Percentiles rank a stretch among this genome's conserved stretches.
Conservation (phyloP, 2,113 vertebrate genomes). For the Cyprinodon variegatus region DNA sequence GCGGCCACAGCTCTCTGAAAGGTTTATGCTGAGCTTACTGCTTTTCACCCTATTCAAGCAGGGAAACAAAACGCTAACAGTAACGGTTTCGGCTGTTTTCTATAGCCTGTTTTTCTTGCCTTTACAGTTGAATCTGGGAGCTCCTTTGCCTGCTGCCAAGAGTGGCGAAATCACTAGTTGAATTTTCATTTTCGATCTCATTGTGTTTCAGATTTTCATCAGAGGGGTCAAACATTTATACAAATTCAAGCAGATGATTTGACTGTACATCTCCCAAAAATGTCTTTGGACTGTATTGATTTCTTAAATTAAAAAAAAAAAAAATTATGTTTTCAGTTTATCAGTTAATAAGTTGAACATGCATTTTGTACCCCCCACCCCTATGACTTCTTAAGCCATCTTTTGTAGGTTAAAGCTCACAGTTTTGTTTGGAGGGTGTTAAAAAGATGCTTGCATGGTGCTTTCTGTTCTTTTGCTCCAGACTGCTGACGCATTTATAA, state of each 20-base stretch:
- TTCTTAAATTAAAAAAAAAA: background rate
- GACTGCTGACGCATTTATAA: slow-evolving; percentile 76
- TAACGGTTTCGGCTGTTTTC: slow-evolving; percentile 72
- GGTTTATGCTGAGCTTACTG: slow-evolving; percentile 77
- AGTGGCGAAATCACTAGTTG: background rate
- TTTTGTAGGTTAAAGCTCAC: slow-evolving; percentile 72
- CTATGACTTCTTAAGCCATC: slow-evolving; percentile 62
- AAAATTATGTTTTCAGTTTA: background rate
- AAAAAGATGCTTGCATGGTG: slow-evolving; percentile 76
- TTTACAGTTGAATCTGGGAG: slow-evolving; percentile 36
- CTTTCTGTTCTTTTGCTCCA: slow-evolving; percentile 57
- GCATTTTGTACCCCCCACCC: slow-evolving; percentile 66
- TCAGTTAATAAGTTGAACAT: slow-evolving; percentile 42
- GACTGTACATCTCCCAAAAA: background rate
- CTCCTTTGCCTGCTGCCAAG: slow-evolving; percentile 9
- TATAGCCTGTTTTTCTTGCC: slow-evolving; percentile 69
- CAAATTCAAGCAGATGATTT: background rate
- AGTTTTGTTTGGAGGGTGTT: slow-evolving; percentile 60
- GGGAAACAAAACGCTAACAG: slow-evolving; percentile 72
- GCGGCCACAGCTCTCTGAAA: slow-evolving; percentile 65
- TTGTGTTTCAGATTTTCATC: background rate
- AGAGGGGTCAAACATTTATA: background rate
- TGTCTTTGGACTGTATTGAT: background rate
- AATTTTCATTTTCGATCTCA: background rate
- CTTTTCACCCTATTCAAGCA: slow-evolving; percentile 68